phyloP scores from a whole-genome alignment of 2,113 vertebrate species.

The Spheniscus mendiculus region DNA sequence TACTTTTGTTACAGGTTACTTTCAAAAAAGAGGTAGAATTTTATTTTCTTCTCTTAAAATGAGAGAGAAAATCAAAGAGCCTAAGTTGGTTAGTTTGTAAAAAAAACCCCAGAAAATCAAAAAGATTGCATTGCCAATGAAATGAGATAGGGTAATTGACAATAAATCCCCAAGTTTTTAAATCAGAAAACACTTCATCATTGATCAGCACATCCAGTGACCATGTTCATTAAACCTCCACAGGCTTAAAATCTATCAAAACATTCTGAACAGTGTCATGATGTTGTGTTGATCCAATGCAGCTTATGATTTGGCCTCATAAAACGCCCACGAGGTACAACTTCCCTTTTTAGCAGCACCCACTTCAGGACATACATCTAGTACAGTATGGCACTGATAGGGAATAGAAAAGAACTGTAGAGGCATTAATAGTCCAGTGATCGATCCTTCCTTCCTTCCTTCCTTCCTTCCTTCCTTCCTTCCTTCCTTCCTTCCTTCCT shows the following conservation, averaged over 20 bases:
- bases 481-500: too few relatives aligned
- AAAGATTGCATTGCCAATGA: neutral
- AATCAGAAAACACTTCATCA: neutral
- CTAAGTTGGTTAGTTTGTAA: neutral
- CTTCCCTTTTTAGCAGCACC: neutral
- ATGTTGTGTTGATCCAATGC: neutral
- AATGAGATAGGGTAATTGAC: neutral
- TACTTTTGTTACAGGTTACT: neutral
- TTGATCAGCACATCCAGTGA: neutral
- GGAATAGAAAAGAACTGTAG: neutral
- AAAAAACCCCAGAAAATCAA: neutral
- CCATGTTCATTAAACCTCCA: neutral
- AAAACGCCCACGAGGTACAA: neutral
- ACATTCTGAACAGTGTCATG: neutral
- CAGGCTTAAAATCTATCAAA: neutral
- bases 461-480: too few relatives aligned
- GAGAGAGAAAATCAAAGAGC: neutral
- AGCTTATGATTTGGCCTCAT: neutral
- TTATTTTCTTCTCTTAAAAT: neutral
- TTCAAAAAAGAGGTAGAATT: neutral
- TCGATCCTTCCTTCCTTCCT: neutral
- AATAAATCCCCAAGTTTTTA: neutral
- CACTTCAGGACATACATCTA: neutral
- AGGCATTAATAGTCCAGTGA: neutral
- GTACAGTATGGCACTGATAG: neutral